Conservation (phyloP, 2,797 vertebrate genomes). For the Triplophysa bombifrons region DNA sequence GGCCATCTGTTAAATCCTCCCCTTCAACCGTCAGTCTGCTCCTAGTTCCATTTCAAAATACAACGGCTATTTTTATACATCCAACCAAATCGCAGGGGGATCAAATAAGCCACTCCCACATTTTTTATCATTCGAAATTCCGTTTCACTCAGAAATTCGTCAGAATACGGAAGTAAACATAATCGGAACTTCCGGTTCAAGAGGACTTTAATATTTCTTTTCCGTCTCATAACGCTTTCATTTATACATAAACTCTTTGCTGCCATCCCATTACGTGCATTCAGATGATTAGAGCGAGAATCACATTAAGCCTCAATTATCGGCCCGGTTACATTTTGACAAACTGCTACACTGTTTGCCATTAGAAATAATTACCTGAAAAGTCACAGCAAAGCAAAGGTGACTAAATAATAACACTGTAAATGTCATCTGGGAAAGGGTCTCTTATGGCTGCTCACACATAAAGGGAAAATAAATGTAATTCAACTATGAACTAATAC, state of each 20-base stretch:
- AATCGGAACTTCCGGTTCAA: no score
- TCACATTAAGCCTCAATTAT: slow-evolving; percentile 68
- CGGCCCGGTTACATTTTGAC: slow-evolving; percentile 68
- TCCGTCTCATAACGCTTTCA: neutral
- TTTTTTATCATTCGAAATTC: no score
- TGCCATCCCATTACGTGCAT: slow-evolving; percentile 9
- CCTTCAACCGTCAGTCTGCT: no score
- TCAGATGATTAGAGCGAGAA: slow-evolving; percentile 53
- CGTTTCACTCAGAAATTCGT: no score
- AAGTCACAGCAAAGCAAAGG: slow-evolving; percentile 55
- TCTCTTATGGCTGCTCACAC: neutral
- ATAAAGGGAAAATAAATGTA: slow-evolving; percentile 38
- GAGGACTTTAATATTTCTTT: no score
- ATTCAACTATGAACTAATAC: slow-evolving; percentile 10
- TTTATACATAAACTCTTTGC: slow-evolving; percentile 35
- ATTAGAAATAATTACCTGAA: slow-evolving; percentile 75
- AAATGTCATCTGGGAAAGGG: slow-evolving; percentile 45
- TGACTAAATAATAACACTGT: slow-evolving; percentile 58
- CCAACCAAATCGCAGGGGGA: no score
- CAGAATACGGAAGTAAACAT: no score
- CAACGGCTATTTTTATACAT: no score
- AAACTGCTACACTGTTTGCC: slow-evolving; percentile 70
- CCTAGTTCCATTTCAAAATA: no score
- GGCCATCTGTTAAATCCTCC: no score
- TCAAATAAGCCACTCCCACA: no score